A percentile compares a stretch with the other conserved stretches of the same genome.
Conservation (phyloP, 2,888 invertebrate species). For the Hipparchia sbordonii region DNA sequence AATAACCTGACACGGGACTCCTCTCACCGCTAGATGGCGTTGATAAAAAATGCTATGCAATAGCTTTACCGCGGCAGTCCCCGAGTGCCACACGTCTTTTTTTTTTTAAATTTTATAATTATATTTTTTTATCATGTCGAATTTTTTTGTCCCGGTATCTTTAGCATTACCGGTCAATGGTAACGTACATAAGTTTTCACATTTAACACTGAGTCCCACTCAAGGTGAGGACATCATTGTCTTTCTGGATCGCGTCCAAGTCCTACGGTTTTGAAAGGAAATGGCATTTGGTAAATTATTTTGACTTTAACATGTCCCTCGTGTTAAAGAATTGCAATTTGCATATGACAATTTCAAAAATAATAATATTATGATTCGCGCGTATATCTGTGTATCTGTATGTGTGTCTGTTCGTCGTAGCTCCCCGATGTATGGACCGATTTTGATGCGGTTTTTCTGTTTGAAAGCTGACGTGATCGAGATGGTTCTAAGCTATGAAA, state of each 20-base stretch:
- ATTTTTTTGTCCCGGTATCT: neutral
- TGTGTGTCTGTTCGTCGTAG: too few species aligned
- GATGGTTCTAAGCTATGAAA: too few species aligned
- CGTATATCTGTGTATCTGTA: too few species aligned
- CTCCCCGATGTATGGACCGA: too few species aligned
- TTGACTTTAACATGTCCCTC: conserved; percentile 23
- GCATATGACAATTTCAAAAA: neutral
- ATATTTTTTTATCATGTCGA: neutral
- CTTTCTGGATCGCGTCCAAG: conserved; percentile 63
- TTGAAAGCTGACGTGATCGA: too few species aligned
- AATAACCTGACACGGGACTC: too few species aligned
- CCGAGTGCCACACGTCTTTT: too few species aligned
- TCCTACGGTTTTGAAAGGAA: conserved; percentile 41
- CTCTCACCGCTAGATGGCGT: too few species aligned
- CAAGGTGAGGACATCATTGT: conserved; percentile 68
- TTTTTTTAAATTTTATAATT: too few species aligned
- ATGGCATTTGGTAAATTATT: conserved; percentile 36
- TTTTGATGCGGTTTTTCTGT: too few species aligned
- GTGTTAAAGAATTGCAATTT: conserved; percentile 3
- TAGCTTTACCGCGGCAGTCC: too few species aligned
- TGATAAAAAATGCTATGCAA: too few species aligned
- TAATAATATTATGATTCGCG: neutral
- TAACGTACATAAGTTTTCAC: conserved; percentile 20
- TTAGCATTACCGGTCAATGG: conserved; percentile 21
- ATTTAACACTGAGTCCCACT: conserved; percentile 62